Percentiles rank a stretch among this genome's conserved stretches.
phyloP scores from a whole-genome alignment of 2,888 invertebrate species.

The Apodemia duryi region DNA sequence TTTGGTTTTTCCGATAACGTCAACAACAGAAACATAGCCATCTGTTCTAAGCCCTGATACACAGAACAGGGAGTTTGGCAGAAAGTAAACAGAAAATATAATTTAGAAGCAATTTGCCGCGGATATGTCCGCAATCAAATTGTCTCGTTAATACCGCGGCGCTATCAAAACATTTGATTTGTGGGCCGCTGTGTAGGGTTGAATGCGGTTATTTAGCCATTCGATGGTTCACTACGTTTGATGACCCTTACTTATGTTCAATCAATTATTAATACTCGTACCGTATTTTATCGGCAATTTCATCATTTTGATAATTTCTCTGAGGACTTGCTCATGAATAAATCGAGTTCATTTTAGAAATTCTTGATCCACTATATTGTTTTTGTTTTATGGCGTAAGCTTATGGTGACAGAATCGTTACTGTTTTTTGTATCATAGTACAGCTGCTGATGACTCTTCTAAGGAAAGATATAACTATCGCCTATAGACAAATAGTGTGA shows the following conservation, averaged over 20 bases:
- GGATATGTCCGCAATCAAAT: conserved; percentile 80
- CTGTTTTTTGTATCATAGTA: too few relatives aligned
- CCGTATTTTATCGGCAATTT: conserved; percentile 26
- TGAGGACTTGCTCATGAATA: conserved; percentile 17
- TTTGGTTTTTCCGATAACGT: conserved; percentile 44
- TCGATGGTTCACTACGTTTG: conserved; percentile 59
- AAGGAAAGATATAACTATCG: too few relatives aligned
- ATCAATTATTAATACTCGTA: conserved; percentile 41
- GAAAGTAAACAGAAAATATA: conserved; percentile 80
- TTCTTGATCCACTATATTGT: conserved; percentile 1
- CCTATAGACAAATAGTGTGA: too few relatives aligned
- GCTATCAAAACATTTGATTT: conserved; percentile 80
- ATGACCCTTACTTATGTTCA: conserved; percentile 66
- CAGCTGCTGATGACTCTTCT: too few relatives aligned
- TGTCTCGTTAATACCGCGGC: conserved; percentile 78
- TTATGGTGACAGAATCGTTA: too few relatives aligned
- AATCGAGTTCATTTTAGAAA: conserved; percentile 12
- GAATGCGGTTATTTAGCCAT: conserved; percentile 65
- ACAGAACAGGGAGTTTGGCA: conserved; percentile 71
- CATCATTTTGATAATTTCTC: conserved; percentile 20
- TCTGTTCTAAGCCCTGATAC: conserved; percentile 45
- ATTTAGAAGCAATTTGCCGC: conserved; percentile 79
- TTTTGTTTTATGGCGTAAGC: neutral
- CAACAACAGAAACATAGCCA: conserved; percentile 67
- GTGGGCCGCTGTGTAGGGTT: conserved; percentile 60